phyloP scores from a whole-genome alignment of 2,113 vertebrate genomes.

The Hiodon alosoides region DNA sequence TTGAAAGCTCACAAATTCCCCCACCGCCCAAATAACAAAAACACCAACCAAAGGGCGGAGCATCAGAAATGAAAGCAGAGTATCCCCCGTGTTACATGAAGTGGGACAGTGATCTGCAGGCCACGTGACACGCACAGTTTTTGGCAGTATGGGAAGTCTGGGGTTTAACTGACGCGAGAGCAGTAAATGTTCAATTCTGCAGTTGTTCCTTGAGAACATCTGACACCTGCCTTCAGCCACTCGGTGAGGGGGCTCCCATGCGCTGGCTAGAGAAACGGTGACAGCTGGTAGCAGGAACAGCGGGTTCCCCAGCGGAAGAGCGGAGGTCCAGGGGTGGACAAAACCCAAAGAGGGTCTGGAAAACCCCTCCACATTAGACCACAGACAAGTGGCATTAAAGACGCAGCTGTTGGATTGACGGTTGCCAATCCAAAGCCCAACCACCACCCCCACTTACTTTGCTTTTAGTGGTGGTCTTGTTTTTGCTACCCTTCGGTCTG shows the following conservation, averaged over 20 bases:
- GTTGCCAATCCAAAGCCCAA: too few species aligned
- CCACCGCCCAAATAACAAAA: not conserved
- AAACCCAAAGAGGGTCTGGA: too few species aligned
- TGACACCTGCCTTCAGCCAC: not conserved
- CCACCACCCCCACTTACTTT: conserved; percentile 70
- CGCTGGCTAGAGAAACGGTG: not conserved
- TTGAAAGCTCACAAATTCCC: too few species aligned
- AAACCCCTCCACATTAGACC: too few species aligned
- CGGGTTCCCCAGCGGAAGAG: too few species aligned
- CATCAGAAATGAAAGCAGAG: not conserved
- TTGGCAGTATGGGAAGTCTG: too few species aligned
- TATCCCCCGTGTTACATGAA: not conserved
- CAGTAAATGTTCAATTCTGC: not conserved
- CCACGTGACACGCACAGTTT: too few species aligned
- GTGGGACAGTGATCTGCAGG: too few species aligned
- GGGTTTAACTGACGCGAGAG: not conserved
- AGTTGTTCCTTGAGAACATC: conserved; percentile 2
- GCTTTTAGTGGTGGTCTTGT: conserved; percentile 75
- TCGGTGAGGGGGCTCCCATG: not conserved
- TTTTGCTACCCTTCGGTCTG: conserved; percentile 93
- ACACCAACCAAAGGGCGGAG: not conserved
- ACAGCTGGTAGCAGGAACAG: not conserved
- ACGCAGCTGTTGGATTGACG: too few species aligned
- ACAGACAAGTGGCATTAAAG: too few species aligned
- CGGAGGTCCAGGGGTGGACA: too few species aligned